phyloP scores from a whole-genome alignment of 2,113 vertebrate species.

The Numida meleagris region DNA sequence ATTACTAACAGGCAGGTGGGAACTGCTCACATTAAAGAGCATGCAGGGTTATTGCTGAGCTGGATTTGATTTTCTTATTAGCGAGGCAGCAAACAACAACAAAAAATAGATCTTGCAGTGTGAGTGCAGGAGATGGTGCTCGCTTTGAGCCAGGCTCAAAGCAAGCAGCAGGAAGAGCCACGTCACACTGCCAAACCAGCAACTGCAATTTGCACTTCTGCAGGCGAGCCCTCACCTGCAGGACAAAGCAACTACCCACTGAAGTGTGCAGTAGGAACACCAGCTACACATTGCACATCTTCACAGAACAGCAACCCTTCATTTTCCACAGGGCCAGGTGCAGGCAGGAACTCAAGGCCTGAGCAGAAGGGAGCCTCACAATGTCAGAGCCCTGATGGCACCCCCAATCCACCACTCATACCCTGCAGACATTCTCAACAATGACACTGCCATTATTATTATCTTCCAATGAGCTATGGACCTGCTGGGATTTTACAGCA shows the following conservation, averaged over 20 bases:
- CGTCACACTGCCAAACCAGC: not conserved
- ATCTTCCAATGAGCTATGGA: not conserved
- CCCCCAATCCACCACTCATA: not conserved
- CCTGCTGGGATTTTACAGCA: not conserved
- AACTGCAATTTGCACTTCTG: not conserved
- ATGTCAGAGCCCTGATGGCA: not conserved
- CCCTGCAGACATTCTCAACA: not conserved
- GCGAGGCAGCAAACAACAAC: not conserved
- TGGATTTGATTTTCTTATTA: not conserved
- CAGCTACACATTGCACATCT: not conserved
- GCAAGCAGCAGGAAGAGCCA: not conserved
- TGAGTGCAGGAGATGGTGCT: not conserved
- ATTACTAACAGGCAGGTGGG: not conserved
- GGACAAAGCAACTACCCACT: not conserved
- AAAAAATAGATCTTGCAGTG: not conserved
- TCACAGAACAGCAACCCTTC: not conserved
- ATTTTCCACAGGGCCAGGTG: not conserved
- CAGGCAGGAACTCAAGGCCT: not conserved
- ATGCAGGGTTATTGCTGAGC: not conserved
- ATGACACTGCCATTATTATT: not conserved
- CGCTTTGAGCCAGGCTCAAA: not conserved
- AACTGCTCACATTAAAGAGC: not conserved
- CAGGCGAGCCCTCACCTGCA: rapidly evolving
- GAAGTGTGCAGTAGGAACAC: not conserved
- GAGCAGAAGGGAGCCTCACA: not conserved